Conservation (phyloP, 2,113 vertebrate species). For the Lycaon pictus region DNA sequence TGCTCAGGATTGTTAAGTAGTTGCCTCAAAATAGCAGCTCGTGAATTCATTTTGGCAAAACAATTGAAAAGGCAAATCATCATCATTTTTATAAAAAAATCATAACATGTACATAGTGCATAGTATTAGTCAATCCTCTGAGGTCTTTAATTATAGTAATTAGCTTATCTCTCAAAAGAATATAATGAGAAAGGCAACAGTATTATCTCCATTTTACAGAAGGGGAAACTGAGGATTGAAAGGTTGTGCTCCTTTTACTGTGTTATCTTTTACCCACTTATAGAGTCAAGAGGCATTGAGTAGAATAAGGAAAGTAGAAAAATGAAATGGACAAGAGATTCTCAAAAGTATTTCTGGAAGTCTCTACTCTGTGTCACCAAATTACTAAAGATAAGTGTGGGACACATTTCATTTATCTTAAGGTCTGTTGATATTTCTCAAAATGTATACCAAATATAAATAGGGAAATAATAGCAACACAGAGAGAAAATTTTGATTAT, state of each 20-base stretch:
- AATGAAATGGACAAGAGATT: background rate
- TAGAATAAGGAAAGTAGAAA: background rate
- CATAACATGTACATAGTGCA: background rate
- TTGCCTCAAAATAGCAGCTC: background rate
- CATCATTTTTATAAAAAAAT: background rate
- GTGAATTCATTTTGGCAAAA: background rate
- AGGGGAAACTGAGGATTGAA: background rate
- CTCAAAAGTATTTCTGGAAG: conserved; percentile 4
- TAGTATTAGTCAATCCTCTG: background rate
- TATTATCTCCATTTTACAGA: background rate
- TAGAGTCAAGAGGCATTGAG: background rate
- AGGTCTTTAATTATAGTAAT: background rate
- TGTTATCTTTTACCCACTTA: background rate
- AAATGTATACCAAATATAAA: background rate
- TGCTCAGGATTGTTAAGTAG: background rate
- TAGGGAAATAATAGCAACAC: background rate
- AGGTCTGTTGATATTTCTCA: background rate
- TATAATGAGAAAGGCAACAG: background rate
- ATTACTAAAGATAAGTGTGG: background rate
- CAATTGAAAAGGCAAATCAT: background rate
- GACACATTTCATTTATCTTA: background rate
- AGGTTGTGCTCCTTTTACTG: background rate
- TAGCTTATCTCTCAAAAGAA: background rate
- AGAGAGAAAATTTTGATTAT: background rate
- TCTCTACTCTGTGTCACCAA: background rate